Evolutionary conservation across 2,797 vertebrate genomes (phyloP).

Genomic region (Lycodopsis pacificus): DNA sequence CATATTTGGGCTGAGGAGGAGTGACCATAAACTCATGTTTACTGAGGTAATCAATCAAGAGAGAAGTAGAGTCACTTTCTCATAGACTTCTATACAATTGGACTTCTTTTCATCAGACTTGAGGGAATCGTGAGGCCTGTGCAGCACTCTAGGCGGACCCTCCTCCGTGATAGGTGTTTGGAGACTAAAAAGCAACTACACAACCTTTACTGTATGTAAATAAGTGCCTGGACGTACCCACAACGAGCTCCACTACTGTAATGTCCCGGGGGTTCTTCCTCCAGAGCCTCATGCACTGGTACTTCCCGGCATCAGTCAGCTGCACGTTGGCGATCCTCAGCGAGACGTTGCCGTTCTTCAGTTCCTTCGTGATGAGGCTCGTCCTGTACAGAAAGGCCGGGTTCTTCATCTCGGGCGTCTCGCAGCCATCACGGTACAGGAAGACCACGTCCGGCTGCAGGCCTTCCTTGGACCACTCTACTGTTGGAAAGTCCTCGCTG

Average conservation of each 20-base stretch:
- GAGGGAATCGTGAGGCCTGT: background rate
- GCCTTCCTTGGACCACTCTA: slow-evolving; percentile 59
- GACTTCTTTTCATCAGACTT: background rate
- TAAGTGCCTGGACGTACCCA: slow-evolving; percentile 19
- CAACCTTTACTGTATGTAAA: background rate
- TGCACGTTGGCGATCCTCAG: slow-evolving; percentile 46
- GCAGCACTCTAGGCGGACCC: background rate
- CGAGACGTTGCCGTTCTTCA: slow-evolving; percentile 36
- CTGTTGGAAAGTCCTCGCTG: background rate
- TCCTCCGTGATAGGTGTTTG: too few relatives aligned
- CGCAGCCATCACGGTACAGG: slow-evolving; percentile 44
- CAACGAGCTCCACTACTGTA: background rate
- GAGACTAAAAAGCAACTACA: too few relatives aligned
- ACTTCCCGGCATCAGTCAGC: slow-evolving; percentile 36
- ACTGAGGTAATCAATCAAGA: too few relatives aligned
- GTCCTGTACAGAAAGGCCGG: slow-evolving; percentile 41
- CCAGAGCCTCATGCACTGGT: slow-evolving; percentile 14
- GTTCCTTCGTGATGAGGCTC: background rate
- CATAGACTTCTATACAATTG: background rate
- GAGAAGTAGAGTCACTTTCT: too few relatives aligned
- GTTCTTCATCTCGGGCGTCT: slow-evolving; percentile 41
- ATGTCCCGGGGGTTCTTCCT: fast-evolving
- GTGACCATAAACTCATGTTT: too few relatives aligned
- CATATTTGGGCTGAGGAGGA: too few relatives aligned
- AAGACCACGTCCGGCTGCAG: background rate